A percentile compares a stretch with the other conserved stretches of the same genome.
These are phyloP conservation scores for Cladopsammia gracilis DNA, from an alignment of 64 coral and sea anemone species.

Conservation along the genomic window DNA sequence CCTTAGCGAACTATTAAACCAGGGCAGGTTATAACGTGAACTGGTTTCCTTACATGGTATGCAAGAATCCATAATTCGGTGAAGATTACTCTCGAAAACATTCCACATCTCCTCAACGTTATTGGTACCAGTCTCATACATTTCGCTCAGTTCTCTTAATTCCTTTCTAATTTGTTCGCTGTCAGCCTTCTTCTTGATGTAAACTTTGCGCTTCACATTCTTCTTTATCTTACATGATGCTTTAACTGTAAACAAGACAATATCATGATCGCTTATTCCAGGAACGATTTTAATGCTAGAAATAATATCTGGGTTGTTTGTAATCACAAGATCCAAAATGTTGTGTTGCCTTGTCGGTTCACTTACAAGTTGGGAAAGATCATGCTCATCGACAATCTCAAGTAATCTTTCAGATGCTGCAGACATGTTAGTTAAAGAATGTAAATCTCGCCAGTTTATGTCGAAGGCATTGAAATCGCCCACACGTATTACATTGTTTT, in stretches of 20 bases:
- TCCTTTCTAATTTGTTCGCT: too few species aligned
- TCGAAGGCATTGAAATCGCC: slow-evolving; percentile 60
- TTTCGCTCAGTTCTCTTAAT: too few species aligned
- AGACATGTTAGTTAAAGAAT: slow-evolving; percentile 2
- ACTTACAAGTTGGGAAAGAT: slow-evolving; percentile 21
- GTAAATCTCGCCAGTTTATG: slow-evolving; percentile 39
- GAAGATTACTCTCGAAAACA: too few species aligned
- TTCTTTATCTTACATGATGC: neutral
- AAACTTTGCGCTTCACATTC: too few species aligned
- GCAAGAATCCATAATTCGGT: too few species aligned
- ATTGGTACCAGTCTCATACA: too few species aligned
- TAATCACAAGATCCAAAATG: neutral
- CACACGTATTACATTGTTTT: too few species aligned
- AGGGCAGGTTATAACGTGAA: too few species aligned
- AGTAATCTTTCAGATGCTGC: slow-evolving; percentile 16
- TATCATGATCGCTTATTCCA: slow-evolving; percentile 11
- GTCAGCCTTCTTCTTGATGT: too few species aligned
- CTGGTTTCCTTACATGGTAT: too few species aligned
- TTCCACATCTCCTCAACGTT: too few species aligned
- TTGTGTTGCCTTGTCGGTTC: neutral
- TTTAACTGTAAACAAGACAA: neutral
- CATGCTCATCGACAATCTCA: slow-evolving; percentile 50
- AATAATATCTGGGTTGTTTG: neutral
- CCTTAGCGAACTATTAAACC: too few species aligned
- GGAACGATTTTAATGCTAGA: neutral